These are phyloP conservation scores for Chaetodon auriga DNA, from an alignment of 2,113 vertebrate species.

Conservation along the genomic window DNA sequence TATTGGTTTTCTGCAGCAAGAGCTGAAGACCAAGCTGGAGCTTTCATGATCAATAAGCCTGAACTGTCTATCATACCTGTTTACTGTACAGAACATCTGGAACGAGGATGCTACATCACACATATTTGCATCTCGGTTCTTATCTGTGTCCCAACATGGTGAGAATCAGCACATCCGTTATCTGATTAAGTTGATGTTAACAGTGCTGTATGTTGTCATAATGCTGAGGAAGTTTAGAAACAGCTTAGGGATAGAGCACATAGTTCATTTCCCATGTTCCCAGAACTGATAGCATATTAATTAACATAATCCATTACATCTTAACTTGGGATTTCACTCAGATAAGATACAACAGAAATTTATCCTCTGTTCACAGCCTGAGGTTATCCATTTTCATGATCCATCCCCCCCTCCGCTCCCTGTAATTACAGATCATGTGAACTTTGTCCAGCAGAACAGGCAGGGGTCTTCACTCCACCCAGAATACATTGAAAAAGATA, in stretches of 20 bases:
- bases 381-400: conserved; percentile 31
- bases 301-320: conserved; percentile 69
- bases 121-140: conserved; percentile 15
- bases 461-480: conserved; percentile 18
- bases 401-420: neutral
- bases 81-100: neutral
- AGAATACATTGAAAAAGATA: conserved; percentile 44
- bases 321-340: conserved; percentile 47
- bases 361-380: conserved; percentile 9
- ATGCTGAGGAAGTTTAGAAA: conserved; percentile 47
- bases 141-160: conserved; percentile 31
- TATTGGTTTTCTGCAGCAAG: neutral
- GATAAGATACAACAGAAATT: conserved; percentile 48
- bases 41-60: neutral
- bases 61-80: conserved; percentile 11
- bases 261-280: conserved; percentile 60
- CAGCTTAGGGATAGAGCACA: conserved; percentile 62
- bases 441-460: conserved; percentile 33
- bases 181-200: conserved; percentile 44
- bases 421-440: conserved; percentile 34
- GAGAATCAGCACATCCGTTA: conserved; percentile 52
- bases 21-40: neutral
- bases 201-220: conserved; percentile 31
- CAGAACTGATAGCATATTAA: conserved; percentile 60
- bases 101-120: neutral